phyloP scores from a whole-genome alignment of 2,113 vertebrate genomes.

The Hystrix cristata region DNA sequence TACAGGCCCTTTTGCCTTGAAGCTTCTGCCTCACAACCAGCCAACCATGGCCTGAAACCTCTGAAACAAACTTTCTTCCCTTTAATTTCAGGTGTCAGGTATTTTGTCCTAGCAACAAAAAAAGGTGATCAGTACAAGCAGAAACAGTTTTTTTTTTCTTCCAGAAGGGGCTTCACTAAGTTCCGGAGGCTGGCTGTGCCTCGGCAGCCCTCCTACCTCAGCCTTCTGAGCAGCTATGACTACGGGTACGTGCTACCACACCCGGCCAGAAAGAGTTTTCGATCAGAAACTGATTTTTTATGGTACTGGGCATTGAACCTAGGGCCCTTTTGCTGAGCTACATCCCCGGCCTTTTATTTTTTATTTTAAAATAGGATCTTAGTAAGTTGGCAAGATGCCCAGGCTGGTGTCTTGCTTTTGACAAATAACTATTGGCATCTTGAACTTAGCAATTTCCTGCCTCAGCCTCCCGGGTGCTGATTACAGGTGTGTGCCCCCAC shows the following conservation, averaged over 20 bases:
- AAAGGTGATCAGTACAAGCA: neutral
- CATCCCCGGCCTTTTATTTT: neutral
- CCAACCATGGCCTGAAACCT: neutral
- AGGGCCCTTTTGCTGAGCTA: neutral
- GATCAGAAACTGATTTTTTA: neutral
- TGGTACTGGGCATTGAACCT: neutral
- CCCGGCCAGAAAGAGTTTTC: neutral
- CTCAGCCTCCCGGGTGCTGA: neutral
- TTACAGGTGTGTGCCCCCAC: neutral
- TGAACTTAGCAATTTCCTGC: neutral
- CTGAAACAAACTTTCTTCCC: neutral
- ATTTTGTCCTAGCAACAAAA: neutral
- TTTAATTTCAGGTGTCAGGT: neutral
- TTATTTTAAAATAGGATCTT: neutral
- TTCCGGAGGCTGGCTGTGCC: neutral
- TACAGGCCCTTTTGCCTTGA: neutral
- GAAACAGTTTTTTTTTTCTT: neutral
- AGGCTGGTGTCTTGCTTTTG: neutral
- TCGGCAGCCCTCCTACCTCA: neutral
- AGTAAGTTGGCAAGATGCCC: neutral
- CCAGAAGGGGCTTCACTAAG: neutral
- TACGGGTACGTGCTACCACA: neutral
- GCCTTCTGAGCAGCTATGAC: neutral
- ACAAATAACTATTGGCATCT: neutral
- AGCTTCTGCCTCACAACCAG: neutral